A percentile compares a stretch with the other conserved stretches of the same genome.
Evolutionary conservation across 2,113 vertebrate genomes (phyloP).

Genomic region (Prolemur simus): DNA sequence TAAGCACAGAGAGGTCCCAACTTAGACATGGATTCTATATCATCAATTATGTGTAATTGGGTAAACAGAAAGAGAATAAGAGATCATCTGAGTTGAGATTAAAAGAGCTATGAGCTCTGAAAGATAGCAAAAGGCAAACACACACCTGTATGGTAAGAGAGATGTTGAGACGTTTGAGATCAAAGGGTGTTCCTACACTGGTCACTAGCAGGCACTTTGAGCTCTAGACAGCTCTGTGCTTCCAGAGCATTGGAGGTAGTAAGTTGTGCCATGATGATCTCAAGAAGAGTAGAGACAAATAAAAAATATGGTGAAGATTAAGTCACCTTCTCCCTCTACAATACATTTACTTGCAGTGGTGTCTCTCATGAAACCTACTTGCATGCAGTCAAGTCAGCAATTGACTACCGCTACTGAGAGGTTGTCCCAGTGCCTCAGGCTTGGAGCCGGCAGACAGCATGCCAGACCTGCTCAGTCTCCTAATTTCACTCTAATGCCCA

Average conservation of each 20-base stretch:
- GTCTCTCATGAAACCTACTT: background rate
- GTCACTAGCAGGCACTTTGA: background rate
- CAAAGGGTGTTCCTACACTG: background rate
- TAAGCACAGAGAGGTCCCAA: background rate
- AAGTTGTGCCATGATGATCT: background rate
- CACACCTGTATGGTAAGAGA: background rate
- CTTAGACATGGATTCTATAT: background rate
- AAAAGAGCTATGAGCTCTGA: background rate
- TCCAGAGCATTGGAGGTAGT: background rate
- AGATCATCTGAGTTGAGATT: background rate
- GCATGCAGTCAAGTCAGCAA: no score
- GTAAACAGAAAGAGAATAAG: background rate
- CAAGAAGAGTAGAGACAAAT: background rate
- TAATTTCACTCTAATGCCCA: background rate
- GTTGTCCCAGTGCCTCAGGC: accelerated
- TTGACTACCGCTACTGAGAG: accelerated
- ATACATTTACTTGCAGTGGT: background rate
- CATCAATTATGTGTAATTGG: background rate
- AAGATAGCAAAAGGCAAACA: background rate
- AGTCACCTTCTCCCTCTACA: background rate
- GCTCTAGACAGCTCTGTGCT: background rate
- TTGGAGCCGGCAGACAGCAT: no score
- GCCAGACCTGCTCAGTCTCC: no score
- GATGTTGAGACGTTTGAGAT: no score
- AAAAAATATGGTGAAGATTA: background rate